Percentiles rank a stretch among this genome's conserved stretches.
Evolutionary conservation across 1,140 invertebrate genomes (phyloP).

Genomic region (Eriosoma lanigerum): DNA sequence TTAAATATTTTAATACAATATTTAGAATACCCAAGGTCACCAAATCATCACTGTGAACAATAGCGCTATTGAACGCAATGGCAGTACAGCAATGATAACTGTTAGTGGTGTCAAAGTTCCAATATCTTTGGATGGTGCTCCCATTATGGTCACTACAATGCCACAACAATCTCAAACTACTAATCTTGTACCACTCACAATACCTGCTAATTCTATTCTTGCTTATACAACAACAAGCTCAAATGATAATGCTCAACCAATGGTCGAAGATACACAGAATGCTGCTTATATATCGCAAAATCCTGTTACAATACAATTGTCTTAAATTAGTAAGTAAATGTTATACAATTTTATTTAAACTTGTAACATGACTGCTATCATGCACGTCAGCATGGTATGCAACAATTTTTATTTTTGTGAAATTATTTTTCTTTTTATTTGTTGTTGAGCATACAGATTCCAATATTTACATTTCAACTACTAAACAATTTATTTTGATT

Average conservation of each 20-base stretch:
- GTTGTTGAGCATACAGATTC: background rate
- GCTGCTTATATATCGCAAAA: slow-evolving; percentile 18
- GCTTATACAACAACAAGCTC: slow-evolving; percentile 10
- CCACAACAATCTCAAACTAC: slow-evolving; percentile 20
- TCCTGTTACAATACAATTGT: slow-evolving; percentile 43
- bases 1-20: background rate
- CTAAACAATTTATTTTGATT: background rate
- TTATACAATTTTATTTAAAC: background rate
- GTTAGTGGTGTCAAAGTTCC: slow-evolving; percentile 47
- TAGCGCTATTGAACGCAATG: slow-evolving; percentile 19
- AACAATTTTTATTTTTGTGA: background rate
- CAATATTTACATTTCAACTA: background rate
- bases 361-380: background rate
- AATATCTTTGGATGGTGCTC: slow-evolving; percentile 34
- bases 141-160: slow-evolving; percentile 38
- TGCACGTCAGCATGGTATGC: background rate
- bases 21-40: slow-evolving; percentile 28
- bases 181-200: background rate
- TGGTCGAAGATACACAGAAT: slow-evolving; percentile 13
- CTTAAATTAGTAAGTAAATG: slow-evolving; percentile 6
- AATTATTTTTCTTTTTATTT: background rate
- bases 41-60: slow-evolving; percentile 39
- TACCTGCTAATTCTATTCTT: slow-evolving; percentile 34
- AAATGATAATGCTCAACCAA: slow-evolving; percentile 36
- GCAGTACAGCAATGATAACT: slow-evolving; percentile 37